Conservation (phyloP, 2,113 vertebrate genomes). For the Microtus oregoni region DNA sequence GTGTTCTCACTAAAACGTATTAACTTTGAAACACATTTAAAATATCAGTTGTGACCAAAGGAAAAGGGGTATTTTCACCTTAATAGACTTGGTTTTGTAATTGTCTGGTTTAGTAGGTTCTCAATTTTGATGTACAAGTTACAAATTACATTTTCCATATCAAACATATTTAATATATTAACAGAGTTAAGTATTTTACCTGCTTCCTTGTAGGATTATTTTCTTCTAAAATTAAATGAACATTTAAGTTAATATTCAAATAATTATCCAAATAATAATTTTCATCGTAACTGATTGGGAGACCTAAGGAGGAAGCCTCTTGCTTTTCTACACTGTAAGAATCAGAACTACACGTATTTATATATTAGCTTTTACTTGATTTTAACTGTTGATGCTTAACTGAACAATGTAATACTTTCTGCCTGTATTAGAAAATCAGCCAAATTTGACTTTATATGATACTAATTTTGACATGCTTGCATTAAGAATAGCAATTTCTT, state of each 20-base stretch:
- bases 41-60: slow-evolving; percentile 60
- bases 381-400: too few relatives aligned
- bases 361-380: not conserved
- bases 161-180: not conserved
- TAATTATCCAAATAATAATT: not conserved
- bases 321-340: not conserved
- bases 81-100: not conserved
- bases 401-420: not conserved
- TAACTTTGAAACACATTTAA: slow-evolving; percentile 64
- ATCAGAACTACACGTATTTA: not conserved
- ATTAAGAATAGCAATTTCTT: not conserved
- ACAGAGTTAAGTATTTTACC: not conserved
- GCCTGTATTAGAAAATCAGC: not conserved
- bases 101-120: not conserved
- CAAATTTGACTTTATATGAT: not conserved
- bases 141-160: not conserved
- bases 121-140: not conserved
- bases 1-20: slow-evolving; percentile 55
- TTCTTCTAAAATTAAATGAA: not conserved
- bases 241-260: not conserved
- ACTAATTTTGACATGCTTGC: not conserved
- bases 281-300: not conserved
- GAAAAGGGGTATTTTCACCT: not conserved
- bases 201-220: not conserved
- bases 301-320: accelerated